These are phyloP conservation scores for Caenorhabditis zanzibari DNA, from an alignment of 2,888 invertebrate species.

Conservation along the genomic window DNA sequence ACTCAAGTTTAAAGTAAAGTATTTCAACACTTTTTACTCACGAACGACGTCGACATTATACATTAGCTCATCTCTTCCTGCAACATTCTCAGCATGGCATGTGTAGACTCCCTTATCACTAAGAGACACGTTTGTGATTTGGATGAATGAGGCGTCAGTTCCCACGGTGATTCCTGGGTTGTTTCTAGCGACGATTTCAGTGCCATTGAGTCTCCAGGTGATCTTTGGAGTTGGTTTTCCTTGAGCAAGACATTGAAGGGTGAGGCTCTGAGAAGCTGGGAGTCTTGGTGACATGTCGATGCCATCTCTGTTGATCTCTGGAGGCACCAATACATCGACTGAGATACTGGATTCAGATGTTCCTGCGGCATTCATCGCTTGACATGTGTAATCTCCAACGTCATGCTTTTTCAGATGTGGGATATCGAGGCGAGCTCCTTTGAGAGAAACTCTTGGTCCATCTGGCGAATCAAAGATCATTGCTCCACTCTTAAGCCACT, in stretches of 20 bases:
- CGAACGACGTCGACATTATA: constrained; percentile 82
- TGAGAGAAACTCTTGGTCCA: constrained; percentile 75
- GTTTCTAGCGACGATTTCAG: constrained; percentile 1
- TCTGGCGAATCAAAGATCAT: constrained; percentile 82
- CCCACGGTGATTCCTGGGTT: constrained; percentile 67
- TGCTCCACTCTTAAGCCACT: constrained; percentile 86
- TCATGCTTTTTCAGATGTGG: constrained; percentile 84
- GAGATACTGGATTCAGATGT: constrained; percentile 85
- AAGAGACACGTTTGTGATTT: constrained; percentile 79
- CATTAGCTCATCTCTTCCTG: constrained; percentile 83
- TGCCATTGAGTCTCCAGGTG: constrained; percentile 84
- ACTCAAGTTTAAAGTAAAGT: not conserved
- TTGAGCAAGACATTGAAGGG: constrained; percentile 85
- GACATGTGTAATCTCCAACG: constrained; percentile 87
- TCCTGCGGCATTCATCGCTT: constrained; percentile 86
- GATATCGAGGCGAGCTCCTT: constrained; percentile 81
- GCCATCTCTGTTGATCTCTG: constrained; percentile 82
- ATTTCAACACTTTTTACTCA: constrained; percentile 64
- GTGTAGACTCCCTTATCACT: constrained; percentile 84
- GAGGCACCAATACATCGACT: constrained; percentile 86
- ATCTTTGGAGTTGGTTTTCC: constrained; percentile 86
- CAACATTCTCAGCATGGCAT: constrained; percentile 84
- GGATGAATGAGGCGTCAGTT: constrained; percentile 64
- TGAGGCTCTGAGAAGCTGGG: constrained; percentile 86
- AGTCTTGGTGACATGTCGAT: constrained; percentile 82